phyloP scores from a whole-genome alignment of 1,140 invertebrate genomes.

The Melanaphis sacchari region DNA sequence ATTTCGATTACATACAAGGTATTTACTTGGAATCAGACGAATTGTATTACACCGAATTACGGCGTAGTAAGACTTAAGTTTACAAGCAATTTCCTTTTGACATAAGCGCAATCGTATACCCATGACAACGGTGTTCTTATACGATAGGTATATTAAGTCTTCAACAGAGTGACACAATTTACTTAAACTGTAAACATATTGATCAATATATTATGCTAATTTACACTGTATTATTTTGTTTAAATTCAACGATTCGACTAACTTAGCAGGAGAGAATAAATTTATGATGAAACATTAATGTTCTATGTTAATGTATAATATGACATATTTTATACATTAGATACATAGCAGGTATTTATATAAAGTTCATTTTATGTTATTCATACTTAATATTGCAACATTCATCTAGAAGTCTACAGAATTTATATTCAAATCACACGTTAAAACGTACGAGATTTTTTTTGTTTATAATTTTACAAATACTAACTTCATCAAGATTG shows the following conservation, averaged over 20 bases:
- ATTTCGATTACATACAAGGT: background rate
- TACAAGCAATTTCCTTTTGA: background rate
- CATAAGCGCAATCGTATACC: background rate
- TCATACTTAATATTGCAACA: too few relatives aligned
- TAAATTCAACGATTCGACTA: background rate
- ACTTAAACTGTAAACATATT: background rate
- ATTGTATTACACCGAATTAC: background rate
- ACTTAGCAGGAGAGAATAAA: background rate
- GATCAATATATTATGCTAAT: background rate
- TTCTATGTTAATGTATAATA: background rate
- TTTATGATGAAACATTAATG: background rate
- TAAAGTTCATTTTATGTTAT: background rate
- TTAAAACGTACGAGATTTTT: background rate
- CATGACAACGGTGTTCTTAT: background rate
- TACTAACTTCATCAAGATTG: background rate
- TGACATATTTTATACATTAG: too few relatives aligned
- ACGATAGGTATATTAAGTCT: background rate
- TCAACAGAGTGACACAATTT: background rate
- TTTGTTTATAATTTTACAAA: too few relatives aligned
- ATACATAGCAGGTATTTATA: background rate
- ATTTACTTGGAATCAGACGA: conserved; percentile 6
- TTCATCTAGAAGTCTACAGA: background rate
- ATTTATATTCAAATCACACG: background rate
- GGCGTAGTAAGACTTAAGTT: background rate
- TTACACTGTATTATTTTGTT: background rate